Percentiles rank a stretch among this genome's conserved stretches.
These are phyloP conservation scores for Meloidogyne hapla DNA, from an alignment of 1,140 invertebrate species.

Conservation along the genomic window DNA sequence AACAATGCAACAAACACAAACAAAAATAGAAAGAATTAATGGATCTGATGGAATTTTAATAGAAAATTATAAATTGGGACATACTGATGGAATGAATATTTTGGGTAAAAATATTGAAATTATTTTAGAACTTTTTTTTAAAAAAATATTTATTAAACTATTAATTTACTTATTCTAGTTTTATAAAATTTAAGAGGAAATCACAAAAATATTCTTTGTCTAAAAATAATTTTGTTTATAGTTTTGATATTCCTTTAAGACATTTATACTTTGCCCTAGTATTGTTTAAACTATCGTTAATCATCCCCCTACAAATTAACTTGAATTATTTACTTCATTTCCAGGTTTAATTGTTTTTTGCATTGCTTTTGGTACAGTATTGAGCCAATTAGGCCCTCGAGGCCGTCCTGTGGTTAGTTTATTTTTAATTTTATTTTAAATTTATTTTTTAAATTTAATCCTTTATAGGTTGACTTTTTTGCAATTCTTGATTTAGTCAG, in stretches of 20 bases:
- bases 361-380: constrained; percentile 67
- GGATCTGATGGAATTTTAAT: constrained; percentile 11
- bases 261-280: no score
- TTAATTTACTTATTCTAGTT: no score
- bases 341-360: constrained; percentile 68
- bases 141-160: no score
- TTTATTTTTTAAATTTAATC: background rate
- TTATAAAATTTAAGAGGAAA: background rate
- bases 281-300: no score
- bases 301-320: no score
- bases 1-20: constrained; percentile 52
- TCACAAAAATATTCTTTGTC: no score
- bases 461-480: constrained; percentile 65
- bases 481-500: constrained; percentile 67
- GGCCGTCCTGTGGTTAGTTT: constrained; percentile 63
- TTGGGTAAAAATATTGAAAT: no score
- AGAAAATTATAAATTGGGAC: constrained; percentile 10
- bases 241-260: no score
- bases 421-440: background rate
- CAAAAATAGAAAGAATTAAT: constrained; percentile 23
- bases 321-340: constrained; percentile 1
- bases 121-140: no score
- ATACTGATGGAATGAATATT: constrained; percentile 57
- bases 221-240: no score
- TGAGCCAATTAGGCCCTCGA: constrained; percentile 64